These are phyloP conservation scores for Neogobius melanostomus DNA, from an alignment of 2,113 vertebrate species.

Conservation along the genomic window DNA sequence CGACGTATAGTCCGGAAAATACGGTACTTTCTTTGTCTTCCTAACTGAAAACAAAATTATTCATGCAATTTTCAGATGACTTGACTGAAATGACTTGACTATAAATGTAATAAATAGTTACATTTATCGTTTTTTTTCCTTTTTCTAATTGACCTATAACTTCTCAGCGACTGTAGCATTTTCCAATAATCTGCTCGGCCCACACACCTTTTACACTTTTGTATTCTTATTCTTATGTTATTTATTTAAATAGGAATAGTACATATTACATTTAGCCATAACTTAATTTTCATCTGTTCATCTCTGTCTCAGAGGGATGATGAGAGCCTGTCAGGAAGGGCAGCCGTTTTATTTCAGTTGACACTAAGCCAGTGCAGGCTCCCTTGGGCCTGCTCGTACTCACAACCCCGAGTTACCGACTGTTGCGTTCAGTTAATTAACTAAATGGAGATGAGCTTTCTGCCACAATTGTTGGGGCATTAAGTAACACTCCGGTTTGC, in stretches of 20 bases:
- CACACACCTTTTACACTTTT: constrained; percentile 31
- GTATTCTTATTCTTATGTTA: constrained; percentile 17
- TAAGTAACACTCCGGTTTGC: constrained; percentile 61
- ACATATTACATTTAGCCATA: too few relatives aligned
- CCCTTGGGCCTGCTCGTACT: constrained; percentile 67
- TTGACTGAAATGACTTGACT: too few relatives aligned
- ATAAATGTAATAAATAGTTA: too few relatives aligned
- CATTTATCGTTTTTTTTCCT: not conserved
- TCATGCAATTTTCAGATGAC: too few relatives aligned
- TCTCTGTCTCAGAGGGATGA: constrained; percentile 51
- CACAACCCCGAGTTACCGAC: constrained; percentile 62
- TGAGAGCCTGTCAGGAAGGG: constrained; percentile 69
- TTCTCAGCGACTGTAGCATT: constrained; percentile 7
- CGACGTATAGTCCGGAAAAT: too few relatives aligned
- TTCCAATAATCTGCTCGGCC: constrained; percentile 34
- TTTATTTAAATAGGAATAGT: too few relatives aligned
- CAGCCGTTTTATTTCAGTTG: constrained; percentile 69
- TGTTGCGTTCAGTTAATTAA: constrained; percentile 74
- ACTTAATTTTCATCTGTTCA: too few relatives aligned
- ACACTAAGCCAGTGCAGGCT: constrained; percentile 66
- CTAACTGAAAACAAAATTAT: too few relatives aligned
- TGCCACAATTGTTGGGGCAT: constrained; percentile 55
- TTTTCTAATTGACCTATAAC: not conserved
- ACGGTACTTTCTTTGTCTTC: too few relatives aligned
- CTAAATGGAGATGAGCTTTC: constrained; percentile 68